Evolutionary conservation across 2,888 invertebrate species (phyloP).

Genomic region (Diabrotica balteata): DNA sequence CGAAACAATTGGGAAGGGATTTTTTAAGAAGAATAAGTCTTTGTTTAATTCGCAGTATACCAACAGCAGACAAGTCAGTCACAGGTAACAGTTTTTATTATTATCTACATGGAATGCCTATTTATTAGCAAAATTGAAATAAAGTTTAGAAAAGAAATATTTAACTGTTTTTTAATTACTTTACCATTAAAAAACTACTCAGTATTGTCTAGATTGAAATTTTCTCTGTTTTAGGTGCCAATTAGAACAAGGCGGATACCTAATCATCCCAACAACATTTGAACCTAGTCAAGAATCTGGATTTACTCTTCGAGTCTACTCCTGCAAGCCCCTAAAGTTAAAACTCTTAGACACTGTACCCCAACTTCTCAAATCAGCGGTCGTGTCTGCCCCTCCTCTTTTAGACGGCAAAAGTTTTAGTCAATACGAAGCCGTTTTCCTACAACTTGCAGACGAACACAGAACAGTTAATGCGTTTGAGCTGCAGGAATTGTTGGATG

Average conservation of each 20-base stretch:
- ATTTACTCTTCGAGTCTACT: constrained; percentile 84
- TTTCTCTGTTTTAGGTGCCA: constrained; percentile 61
- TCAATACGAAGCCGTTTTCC: constrained; percentile 89
- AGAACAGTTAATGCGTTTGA: constrained; percentile 90
- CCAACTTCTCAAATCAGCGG: constrained; percentile 73
- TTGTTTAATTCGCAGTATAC: constrained; percentile 90
- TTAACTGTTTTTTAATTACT: too few relatives aligned
- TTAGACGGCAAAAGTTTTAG: constrained; percentile 76
- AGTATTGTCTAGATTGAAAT: too few relatives aligned
- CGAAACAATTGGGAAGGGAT: constrained; percentile 79
- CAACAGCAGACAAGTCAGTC: constrained; percentile 83
- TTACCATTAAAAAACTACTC: too few relatives aligned
- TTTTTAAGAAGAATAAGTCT: constrained; percentile 86
- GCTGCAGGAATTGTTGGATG: constrained; percentile 87
- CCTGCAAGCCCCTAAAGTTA: constrained; percentile 78
- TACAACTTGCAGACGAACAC: constrained; percentile 90
- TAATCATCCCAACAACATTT: constrained; percentile 89
- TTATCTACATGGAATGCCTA: too few relatives aligned
- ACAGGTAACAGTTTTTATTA: constrained; percentile 27
- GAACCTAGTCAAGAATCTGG: constrained; percentile 90
- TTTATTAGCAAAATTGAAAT: too few relatives aligned
- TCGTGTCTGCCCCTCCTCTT: constrained; percentile 77
- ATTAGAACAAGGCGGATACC: constrained; percentile 81
- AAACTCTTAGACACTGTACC: constrained; percentile 75
- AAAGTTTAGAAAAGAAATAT: too few relatives aligned